Evolutionary conservation across 2,888 invertebrate genomes (phyloP), one percentile per base, ranked within the genome.

Genomic region (Scelioninae gen. 1): DNA sequence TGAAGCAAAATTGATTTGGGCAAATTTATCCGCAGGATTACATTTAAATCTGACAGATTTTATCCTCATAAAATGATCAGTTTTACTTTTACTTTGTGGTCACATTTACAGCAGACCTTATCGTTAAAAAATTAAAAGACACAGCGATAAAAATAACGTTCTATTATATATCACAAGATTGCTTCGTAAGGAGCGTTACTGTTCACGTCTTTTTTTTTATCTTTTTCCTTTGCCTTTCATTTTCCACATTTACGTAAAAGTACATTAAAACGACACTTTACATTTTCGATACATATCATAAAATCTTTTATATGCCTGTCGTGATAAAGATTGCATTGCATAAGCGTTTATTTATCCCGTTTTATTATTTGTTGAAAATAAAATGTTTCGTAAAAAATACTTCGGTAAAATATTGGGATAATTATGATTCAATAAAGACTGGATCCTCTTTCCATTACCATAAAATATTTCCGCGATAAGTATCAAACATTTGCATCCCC

Each of bases 251-350:
- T 55, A 34, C 16, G 7, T 29, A 9, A 29, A 32, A 32, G 55
- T 55, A 34, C 40, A 43, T 60, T 43, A 60, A 60, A 60, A 43
- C 13, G 43, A 60, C 60, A 43, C 43, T 8, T 38, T 29, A 43
- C 34, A 43, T 43, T 43, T 60, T 60, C 29, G 40, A 29, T 60
- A 43, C 60, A 60, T 23, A n/a, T 11, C 43, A 43, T 43, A 60
- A 60, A 60, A 60, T 60, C 7, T 60, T 43, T 60, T 60, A 58
- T 29, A 40, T 13, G 43, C 60, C 38, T 58, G 40, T 38, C 43
- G 38, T 23, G 13, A 40, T 38, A 51, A 40, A 38, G n/a, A 58
- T 16, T 23, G 23, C 13, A 13, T 15, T 16, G 16, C 13, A 15
- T 13, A 23, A 40, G 38, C 29, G 34, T 15, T 34, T 43, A 60